Percentiles rank a stretch among this genome's conserved stretches.
Conservation (phyloP, 92 coral and sea anemone species). For the Zoanthus sociatus region DNA sequence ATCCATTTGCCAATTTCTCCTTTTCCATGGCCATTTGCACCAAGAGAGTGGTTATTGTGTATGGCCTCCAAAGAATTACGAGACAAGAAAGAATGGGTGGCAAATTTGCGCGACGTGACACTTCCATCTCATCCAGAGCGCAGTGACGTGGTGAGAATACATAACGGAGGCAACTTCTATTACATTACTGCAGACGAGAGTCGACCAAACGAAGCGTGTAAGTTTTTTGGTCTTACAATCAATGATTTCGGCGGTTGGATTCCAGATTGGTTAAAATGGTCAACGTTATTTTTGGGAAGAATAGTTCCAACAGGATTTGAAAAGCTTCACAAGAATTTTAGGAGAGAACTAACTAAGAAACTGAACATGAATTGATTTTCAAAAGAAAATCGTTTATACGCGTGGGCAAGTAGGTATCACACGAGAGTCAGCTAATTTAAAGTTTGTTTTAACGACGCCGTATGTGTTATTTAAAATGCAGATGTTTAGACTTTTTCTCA, state of each 20-base stretch:
- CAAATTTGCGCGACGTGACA: conserved; percentile 13
- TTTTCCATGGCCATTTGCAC: conserved; percentile 23
- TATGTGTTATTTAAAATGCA: too few relatives aligned
- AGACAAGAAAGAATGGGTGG: too few relatives aligned
- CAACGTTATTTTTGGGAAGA: background rate
- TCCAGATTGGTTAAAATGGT: background rate
- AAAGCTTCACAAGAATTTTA: background rate
- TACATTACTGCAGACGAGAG: background rate
- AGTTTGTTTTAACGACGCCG: too few relatives aligned
- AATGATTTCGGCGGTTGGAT: background rate
- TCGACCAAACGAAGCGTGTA: too few relatives aligned
- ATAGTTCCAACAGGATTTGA: background rate
- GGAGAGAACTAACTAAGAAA: background rate
- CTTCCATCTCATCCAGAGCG: conserved; percentile 28
- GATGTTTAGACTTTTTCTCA: too few relatives aligned
- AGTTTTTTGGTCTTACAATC: conserved; percentile 2
- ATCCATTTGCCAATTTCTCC: background rate
- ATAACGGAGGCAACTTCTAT: conserved; percentile 15
- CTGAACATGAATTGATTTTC: too few relatives aligned
- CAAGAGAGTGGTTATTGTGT: conserved; percentile 14
- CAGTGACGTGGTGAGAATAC: background rate
- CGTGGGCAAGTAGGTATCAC: too few relatives aligned
- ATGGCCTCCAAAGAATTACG: background rate
- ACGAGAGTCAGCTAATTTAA: too few relatives aligned
- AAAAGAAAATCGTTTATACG: too few relatives aligned